A percentile compares a stretch with the other conserved stretches of the same genome.
These are phyloP conservation scores for Lasioglossum vierecki DNA, from an alignment of 2,888 invertebrate genomes.

Conservation along the genomic window DNA sequence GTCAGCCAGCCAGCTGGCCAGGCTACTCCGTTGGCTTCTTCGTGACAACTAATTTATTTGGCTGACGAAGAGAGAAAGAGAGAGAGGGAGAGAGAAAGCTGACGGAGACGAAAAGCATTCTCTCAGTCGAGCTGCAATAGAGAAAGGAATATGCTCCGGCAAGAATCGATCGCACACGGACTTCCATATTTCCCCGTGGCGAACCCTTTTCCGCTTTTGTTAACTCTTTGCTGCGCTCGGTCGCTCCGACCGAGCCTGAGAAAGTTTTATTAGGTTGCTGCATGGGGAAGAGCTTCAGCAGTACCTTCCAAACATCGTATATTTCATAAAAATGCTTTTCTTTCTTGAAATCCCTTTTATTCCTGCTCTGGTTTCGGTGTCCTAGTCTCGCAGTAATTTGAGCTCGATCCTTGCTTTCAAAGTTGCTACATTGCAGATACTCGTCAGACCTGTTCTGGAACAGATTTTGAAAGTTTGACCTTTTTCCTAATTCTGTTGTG, in stretches of 20 bases:
- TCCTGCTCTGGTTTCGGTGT: background rate
- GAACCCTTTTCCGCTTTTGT: conserved; percentile 15
- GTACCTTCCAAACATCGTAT: background rate
- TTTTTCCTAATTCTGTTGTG: background rate
- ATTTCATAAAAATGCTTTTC: background rate
- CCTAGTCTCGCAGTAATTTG: background rate
- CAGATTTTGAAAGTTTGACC: background rate
- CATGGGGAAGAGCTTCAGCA: background rate
- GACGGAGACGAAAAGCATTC: conserved; percentile 24
- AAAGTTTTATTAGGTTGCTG: conserved; percentile 48
- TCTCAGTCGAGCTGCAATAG: conserved; percentile 26
- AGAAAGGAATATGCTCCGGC: conserved; percentile 65
- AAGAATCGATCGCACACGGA: conserved; percentile 74
- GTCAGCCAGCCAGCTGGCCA: conserved; percentile 65
- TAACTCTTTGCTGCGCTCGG: conserved; percentile 48
- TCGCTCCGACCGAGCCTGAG: conserved; percentile 43
- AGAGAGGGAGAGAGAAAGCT: conserved; percentile 20
- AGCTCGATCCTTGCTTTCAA: background rate
- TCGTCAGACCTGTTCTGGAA: too few relatives aligned
- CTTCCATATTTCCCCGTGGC: conserved; percentile 57
- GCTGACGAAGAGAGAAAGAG: conserved; percentile 50
- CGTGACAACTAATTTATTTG: conserved; percentile 77
- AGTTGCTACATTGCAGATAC: background rate
- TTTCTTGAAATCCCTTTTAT: background rate
- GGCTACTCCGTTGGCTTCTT: conserved; percentile 65